A percentile compares a stretch with the other conserved stretches of the same genome.
These are phyloP conservation scores for Microctonus aethiopoides DNA, from an alignment of 2,888 invertebrate genomes.

Conservation along the genomic window DNA sequence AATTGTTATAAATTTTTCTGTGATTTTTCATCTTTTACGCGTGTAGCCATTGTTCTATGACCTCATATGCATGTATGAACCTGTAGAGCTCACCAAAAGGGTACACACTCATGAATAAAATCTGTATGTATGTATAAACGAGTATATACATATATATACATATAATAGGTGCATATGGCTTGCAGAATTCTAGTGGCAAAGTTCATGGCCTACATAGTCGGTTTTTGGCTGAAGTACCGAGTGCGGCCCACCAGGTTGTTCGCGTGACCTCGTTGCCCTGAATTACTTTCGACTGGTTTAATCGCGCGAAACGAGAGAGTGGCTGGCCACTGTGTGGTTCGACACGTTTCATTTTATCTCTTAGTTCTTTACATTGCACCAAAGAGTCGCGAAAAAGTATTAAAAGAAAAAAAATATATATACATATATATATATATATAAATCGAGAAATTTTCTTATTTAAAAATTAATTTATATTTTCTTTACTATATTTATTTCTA, in stretches of 20 bases:
- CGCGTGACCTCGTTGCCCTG: constrained; percentile 20
- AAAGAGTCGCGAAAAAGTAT: background rate
- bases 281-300: constrained; percentile 21
- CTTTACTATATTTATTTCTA: too few species aligned
- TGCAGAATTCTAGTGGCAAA: too few species aligned
- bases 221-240: background rate
- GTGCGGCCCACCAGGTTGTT: background rate
- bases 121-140: background rate
- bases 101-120: background rate
- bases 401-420: background rate
- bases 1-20: background rate
- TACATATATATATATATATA: too few species aligned
- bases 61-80: background rate
- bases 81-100: background rate
- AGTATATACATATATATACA: background rate
- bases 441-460: background rate
- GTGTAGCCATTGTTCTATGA: background rate
- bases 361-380: background rate
- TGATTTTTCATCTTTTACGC: background rate
- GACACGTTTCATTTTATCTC: background rate
- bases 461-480: too few species aligned
- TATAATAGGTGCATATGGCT: background rate
- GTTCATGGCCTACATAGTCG: background rate
- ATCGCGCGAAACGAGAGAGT: background rate
- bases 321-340: constrained; percentile 8